Base-by-base conservation (phyloP, 1,140 invertebrate species). In the Drosophila sp. region DNA sequence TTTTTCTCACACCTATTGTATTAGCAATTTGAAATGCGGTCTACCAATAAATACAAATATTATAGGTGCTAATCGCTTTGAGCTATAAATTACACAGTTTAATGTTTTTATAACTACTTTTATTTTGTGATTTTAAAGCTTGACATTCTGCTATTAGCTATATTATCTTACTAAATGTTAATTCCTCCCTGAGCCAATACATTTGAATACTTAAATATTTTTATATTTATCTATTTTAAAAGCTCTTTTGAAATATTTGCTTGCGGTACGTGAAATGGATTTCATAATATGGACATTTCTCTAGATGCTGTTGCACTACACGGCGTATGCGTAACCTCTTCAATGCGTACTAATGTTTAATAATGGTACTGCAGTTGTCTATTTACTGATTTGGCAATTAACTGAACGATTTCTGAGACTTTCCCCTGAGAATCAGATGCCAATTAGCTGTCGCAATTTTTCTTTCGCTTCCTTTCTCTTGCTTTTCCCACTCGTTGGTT, bases 281-380 rank as follows among this genome's bases (percentile, higher is more conserved):
- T 21, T 4, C 4, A 1, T 21, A 21, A 21, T 21, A 41, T 41
- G 7, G n/a, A 14, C 6, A 41, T 41, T 46, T n/a, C 43, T 2
- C 40, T 29, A 7, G 18, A 2, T 46, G 18, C 45, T 46, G 16
- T 16, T 38, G 54, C 11, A 59, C 40, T 9, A 53, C 46, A 29
- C 18, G 61, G 25, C 69, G 54, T 59, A 72, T 72, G 46, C 40
- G 57, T 61, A 73, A 59, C 32, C 54, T 43, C 54, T 58, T 61
- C 62, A 58, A 32, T 57, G n/a, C 9, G 29, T 8, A 8, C 64
- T 48, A 54, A 45, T 45, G 16, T 21, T 13, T 29, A 16, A 32
- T 43, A 32, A 46, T 13, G 57, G 27, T 4, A 13, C 18, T 38
- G 50, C 53, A 56, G 36, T 25, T 25, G 18, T 6, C 27, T 45